Percentiles rank a stretch among this genome's conserved stretches.
These are phyloP conservation scores for Drosophila hamatofila DNA, from an alignment of 2,888 invertebrate genomes.

Conservation along the genomic window DNA sequence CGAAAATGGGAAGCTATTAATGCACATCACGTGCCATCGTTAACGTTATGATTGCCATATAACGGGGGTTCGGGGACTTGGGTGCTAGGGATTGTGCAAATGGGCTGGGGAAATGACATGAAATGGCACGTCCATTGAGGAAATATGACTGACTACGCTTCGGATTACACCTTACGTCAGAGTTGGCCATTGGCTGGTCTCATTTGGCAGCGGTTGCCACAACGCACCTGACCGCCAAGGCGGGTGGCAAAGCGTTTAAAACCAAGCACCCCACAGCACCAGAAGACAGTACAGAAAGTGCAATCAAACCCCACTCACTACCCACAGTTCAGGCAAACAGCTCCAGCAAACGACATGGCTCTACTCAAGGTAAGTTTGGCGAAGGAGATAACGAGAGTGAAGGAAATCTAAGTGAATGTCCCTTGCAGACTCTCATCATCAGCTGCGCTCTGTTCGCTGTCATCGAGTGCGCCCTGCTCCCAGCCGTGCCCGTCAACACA, in stretches of 20 bases:
- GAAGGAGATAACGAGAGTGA: not conserved
- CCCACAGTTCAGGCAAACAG: slow-evolving; percentile 2
- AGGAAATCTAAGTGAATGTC: not conserved
- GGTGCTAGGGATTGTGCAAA: slow-evolving; percentile 47
- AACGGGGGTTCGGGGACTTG: not conserved
- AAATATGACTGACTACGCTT: slow-evolving; percentile 45
- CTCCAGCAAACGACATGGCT: slow-evolving; percentile 45
- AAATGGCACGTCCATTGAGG: slow-evolving; percentile 78
- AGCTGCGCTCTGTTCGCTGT: slow-evolving; percentile 56
- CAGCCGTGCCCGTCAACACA: slow-evolving; percentile 62
- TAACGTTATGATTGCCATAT: slow-evolving; percentile 67
- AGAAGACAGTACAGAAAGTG: slow-evolving; percentile 65
- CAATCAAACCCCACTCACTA: slow-evolving; percentile 25
- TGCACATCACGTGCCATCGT: slow-evolving; percentile 59
- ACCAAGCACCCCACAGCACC: slow-evolving; percentile 40
- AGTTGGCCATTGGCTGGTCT: slow-evolving; percentile 17
- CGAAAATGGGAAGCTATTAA: slow-evolving; percentile 46
- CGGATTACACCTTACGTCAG: slow-evolving; percentile 57
- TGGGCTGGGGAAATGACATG: slow-evolving; percentile 21
- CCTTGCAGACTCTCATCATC: slow-evolving; percentile 41
- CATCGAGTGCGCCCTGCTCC: slow-evolving; percentile 53
- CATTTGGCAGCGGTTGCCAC: slow-evolving; percentile 66
- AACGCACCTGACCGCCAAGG: slow-evolving; percentile 38
- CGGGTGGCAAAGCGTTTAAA: slow-evolving; percentile 56
- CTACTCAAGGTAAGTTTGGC: slow-evolving; percentile 59